A percentile compares a stretch with the other conserved stretches of the same genome.
Conservation (phyloP, 92 coral and sea anemone genomes). For the Siderastrea radians region DNA sequence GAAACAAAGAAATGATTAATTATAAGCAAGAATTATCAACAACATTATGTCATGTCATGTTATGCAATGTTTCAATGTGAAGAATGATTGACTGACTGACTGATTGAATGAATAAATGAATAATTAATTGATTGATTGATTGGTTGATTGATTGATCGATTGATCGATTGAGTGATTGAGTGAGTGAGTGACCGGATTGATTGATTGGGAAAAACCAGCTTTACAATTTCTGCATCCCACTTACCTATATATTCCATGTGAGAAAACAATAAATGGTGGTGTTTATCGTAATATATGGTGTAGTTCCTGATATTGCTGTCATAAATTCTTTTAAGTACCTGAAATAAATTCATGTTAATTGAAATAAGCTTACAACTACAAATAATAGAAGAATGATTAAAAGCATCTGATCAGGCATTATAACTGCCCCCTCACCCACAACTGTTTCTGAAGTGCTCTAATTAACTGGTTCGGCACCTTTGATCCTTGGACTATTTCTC, state of each 20-base stretch:
- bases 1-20: not conserved
- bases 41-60: too few species aligned
- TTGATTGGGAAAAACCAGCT: not conserved
- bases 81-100: not conserved
- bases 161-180: not conserved
- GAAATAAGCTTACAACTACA: too few species aligned
- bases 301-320: slow-evolving; percentile 88
- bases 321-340: slow-evolving; percentile 80
- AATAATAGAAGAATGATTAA: too few species aligned
- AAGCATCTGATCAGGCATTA: too few species aligned
- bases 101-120: not conserved
- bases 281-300: slow-evolving; percentile 86
- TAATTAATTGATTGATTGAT: not conserved
- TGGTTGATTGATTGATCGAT: not conserved
- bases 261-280: slow-evolving; percentile 81
- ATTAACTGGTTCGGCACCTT: too few species aligned
- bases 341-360: not conserved
- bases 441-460: too few species aligned
- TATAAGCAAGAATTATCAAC: too few species aligned
- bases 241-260: slow-evolving; percentile 93
- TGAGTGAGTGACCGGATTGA: not conserved
- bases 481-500: too few species aligned
- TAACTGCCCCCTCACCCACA: too few species aligned
- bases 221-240: not conserved
- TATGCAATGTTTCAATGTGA: too few species aligned